phyloP scores from a whole-genome alignment of 37 sponge, comb jelly and placozoan species.

The Aplysina aerophoba region DNA sequence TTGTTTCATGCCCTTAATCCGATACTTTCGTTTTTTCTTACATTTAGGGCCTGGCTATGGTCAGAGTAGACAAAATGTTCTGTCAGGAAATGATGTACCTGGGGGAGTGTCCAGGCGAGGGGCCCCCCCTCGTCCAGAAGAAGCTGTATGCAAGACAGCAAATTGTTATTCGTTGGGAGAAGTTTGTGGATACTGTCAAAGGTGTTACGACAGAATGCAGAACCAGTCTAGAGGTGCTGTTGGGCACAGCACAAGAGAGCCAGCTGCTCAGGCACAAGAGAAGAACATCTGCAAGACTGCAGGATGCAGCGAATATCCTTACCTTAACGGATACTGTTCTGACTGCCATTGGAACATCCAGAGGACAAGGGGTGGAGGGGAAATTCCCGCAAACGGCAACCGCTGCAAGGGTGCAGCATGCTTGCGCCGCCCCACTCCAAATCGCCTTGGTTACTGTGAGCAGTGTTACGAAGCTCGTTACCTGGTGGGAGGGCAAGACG shows the following conservation, averaged over 20 bases:
- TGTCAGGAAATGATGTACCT: no score
- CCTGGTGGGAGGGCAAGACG: not conserved
- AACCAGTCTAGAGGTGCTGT: not conserved
- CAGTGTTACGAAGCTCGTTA: not conserved
- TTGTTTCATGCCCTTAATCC: no score
- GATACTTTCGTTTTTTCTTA: no score
- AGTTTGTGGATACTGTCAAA: no score
- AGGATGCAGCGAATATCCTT: not conserved
- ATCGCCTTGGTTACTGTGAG: conserved; percentile 26
- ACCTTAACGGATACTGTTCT: no score
- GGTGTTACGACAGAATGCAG: no score
- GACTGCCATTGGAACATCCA: not conserved
- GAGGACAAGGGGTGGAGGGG: not conserved
- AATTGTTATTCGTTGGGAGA: no score
- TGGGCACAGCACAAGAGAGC: not conserved
- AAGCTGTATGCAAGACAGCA: no score
- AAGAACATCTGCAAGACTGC: conserved; percentile 2
- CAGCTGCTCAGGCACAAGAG: not conserved
- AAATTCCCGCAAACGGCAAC: not conserved
- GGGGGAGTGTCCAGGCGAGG: no score
- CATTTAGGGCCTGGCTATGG: no score
- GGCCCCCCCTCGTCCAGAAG: no score
- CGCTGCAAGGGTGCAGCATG: conserved; percentile 5
- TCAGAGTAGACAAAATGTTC: no score
- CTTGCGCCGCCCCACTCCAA: not conserved